These are phyloP conservation scores for Pitta sordida DNA, from an alignment of 2,113 vertebrate genomes.

Conservation along the genomic window DNA sequence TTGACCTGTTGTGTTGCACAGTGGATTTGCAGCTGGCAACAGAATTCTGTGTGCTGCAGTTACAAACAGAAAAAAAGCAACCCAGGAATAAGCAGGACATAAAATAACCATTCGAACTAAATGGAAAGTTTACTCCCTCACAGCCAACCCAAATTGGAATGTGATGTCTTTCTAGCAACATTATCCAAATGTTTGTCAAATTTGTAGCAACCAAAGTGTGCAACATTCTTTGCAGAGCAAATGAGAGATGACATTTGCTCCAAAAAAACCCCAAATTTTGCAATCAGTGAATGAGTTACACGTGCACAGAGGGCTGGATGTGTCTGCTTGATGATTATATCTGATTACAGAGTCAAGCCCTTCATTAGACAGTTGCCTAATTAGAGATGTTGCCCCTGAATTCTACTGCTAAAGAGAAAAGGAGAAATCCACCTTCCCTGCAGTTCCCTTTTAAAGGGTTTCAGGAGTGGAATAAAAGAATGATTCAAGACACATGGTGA, in stretches of 20 bases:
- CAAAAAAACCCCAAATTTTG: accelerated
- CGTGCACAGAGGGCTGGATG: neutral
- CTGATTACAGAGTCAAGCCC: neutral
- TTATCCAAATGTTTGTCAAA: neutral
- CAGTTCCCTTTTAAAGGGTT: constrained; percentile 1
- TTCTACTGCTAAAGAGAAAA: neutral
- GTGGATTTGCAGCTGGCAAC: neutral
- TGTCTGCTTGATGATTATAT: neutral
- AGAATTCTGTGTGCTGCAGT: neutral
- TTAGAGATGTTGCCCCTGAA: neutral
- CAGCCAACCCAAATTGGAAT: neutral
- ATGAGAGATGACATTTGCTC: neutral
- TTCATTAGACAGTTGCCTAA: neutral
- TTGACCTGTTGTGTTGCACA: neutral
- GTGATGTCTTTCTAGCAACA: neutral
- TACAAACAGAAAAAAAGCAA: neutral
- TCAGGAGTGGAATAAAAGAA: constrained; percentile 1
- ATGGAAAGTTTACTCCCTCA: neutral
- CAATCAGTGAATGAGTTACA: neutral
- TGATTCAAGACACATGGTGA: constrained; percentile 24
- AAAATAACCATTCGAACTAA: neutral
- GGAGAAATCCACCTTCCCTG: neutral
- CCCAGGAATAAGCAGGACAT: neutral
- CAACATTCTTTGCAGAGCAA: neutral
- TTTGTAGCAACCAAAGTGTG: neutral